Percentiles rank a stretch among this genome's conserved stretches.
Conservation (phyloP, 2,797 vertebrate genomes). For the Gallinago nigripennis region DNA sequence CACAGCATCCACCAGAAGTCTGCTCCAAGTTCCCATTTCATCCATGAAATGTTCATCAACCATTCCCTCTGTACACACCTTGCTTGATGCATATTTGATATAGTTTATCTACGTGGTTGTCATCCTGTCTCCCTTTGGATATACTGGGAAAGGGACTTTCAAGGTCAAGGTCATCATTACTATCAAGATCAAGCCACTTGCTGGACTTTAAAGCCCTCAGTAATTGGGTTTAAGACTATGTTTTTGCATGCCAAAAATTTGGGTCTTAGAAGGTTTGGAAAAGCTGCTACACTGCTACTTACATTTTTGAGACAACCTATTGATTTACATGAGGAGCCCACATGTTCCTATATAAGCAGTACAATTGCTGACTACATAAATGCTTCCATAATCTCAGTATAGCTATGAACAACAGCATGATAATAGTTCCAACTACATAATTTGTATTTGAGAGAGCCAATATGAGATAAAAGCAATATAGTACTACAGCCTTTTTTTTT, state of each 20-base stretch:
- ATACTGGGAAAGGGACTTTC: neutral
- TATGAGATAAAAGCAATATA: neutral
- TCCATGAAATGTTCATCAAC: neutral
- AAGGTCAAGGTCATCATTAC: neutral
- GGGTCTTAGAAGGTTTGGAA: neutral
- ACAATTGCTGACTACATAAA: neutral
- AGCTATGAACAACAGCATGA: neutral
- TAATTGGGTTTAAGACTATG: rapidly evolving
- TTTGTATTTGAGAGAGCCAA: neutral
- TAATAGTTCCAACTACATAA: neutral
- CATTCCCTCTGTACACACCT: neutral
- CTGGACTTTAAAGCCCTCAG: neutral
- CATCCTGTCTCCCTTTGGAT: neutral
- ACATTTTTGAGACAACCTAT: neutral
- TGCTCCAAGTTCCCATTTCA: neutral
- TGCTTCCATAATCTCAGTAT: neutral
- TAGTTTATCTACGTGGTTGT: neutral
- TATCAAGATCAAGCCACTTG: neutral
- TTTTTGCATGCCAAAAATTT: neutral
- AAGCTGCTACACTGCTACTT: neutral
- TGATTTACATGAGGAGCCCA: neutral
- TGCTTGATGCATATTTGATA: neutral
- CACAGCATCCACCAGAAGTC: neutral
- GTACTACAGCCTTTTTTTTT: neutral
- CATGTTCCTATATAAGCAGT: neutral